These are phyloP conservation scores for Melieria omissa DNA, from an alignment of 2,888 invertebrate species.

Conservation along the genomic window DNA sequence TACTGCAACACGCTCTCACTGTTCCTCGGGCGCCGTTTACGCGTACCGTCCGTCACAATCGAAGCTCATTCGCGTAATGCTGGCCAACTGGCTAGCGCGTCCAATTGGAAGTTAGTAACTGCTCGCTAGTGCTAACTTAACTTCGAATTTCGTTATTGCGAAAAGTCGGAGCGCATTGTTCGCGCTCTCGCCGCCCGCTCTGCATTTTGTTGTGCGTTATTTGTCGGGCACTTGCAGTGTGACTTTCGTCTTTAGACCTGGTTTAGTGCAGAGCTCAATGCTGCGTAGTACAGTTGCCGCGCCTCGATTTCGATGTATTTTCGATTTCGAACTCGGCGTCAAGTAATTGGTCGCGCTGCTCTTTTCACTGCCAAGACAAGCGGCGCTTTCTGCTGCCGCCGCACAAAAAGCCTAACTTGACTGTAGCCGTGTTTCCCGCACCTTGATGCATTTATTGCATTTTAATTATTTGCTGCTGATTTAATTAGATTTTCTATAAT, in stretches of 20 bases:
- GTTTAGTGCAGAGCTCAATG: neutral
- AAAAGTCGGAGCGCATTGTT: neutral
- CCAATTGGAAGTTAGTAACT: too few relatives aligned
- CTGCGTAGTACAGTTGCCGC: slow-evolving; percentile 17
- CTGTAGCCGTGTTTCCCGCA: too few relatives aligned
- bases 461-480: too few relatives aligned
- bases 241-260: slow-evolving; percentile 6
- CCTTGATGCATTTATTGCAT: too few relatives aligned
- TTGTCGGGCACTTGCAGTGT: slow-evolving; percentile 1
- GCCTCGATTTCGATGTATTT: neutral
- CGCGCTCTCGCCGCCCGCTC: neutral
- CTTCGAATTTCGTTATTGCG: neutral
- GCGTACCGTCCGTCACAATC: too few relatives aligned
- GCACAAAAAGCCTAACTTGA: too few relatives aligned
- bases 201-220: neutral
- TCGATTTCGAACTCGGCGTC: neutral
- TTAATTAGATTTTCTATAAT: too few relatives aligned
- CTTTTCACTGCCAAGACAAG: neutral
- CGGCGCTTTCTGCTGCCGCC: too few relatives aligned
- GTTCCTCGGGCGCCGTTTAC: too few relatives aligned
- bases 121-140: neutral
- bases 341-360: neutral
- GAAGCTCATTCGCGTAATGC: too few relatives aligned
- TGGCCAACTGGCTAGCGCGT: too few relatives aligned
- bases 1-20: too few relatives aligned